Base-by-base conservation (phyloP, 2,888 invertebrate species). In the Chrysolina haemoptera region DNA sequence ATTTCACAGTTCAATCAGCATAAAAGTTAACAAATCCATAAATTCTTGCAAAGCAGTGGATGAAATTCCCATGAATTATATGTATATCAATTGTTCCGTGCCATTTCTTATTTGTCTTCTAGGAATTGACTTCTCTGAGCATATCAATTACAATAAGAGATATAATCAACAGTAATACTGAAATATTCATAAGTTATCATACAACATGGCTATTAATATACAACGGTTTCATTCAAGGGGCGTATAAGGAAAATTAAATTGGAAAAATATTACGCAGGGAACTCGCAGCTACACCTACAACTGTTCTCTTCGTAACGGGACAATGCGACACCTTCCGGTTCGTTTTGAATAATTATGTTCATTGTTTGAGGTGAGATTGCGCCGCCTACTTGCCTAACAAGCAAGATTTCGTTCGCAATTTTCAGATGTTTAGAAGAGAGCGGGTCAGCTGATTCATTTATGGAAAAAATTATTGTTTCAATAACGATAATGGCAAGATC, bases 281-380 rank as follows among this genome's bases (percentile, higher is more conserved):
- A 63, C 43, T 18, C 20, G 63, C 43, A 40, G 53, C 53, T 53
- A 67, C 67, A 67, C 53, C 67, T 53, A 67, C 67, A 67, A 67
- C 67, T 53, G 50, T 67, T 67, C 20, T 53, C 16, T 67, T 67
- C 16, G 16, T 53, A 67, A 20, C 67, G 35, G 67, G 18, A 53
- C 55, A 67, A 27, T 35, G 59, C 10, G 59, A 59, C 53, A 66
- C 53, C 53, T 67, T 67, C 67, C 67, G 67, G 67, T 53, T 67
- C 27, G 20, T 53, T 67, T 67, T 41, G 11, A 12, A 59, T 18
- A 14, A n/a, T 27, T 27, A 35, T 8, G 27, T 55, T 18, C 35
- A 67, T 67, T 67, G 67, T 53, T 53, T 67, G 12, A 67, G 50
- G 53, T 16, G 20, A 50, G 40, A 50, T 35, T 16, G 10, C 53